Evolutionary conservation across 2,113 vertebrate species (phyloP).

Genomic region (Romanogobio albipinnatus): DNA sequence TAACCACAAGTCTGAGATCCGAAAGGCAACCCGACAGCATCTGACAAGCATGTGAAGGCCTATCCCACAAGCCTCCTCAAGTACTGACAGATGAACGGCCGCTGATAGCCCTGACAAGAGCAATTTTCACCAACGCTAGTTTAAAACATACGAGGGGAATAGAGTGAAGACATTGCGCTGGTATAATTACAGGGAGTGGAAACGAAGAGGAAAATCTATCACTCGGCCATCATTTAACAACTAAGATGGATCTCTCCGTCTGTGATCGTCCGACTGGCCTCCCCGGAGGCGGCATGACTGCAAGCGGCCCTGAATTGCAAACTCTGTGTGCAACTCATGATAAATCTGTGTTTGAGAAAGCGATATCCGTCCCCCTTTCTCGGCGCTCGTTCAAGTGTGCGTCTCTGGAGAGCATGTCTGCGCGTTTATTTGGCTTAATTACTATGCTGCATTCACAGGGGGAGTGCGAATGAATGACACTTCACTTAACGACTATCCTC

Average conservation of each 20-base stretch:
- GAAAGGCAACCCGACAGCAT: neutral
- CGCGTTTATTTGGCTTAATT: conserved; percentile 77
- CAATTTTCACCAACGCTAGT: conserved; percentile 42
- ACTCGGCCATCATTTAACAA: conserved; percentile 51
- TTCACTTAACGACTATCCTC: conserved; percentile 68
- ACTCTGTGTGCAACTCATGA: conserved; percentile 50
- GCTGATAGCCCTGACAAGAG: conserved; percentile 52
- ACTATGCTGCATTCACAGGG: conserved; percentile 63
- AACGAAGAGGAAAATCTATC: conserved; percentile 55
- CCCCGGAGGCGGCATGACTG: conserved; percentile 54
- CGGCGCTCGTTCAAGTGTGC: conserved; percentile 58
- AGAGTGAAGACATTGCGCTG: conserved; percentile 52
- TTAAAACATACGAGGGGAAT: conserved; percentile 28
- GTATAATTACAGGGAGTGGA: conserved; percentile 64
- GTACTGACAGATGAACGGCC: conserved; percentile 35
- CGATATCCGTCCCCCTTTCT: conserved; percentile 60
- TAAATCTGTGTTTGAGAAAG: conserved; percentile 52
- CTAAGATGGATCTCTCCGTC: conserved; percentile 63
- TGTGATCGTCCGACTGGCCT: conserved; percentile 61
- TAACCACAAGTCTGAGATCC: conserved; percentile 31
- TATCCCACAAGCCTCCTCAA: conserved; percentile 9
- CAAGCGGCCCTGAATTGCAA: conserved; percentile 34
- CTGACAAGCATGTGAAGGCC: conserved; percentile 1
- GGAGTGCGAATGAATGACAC: conserved; percentile 69
- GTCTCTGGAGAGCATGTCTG: conserved; percentile 68